A percentile compares a stretch with the other conserved stretches of the same genome.
These are phyloP conservation scores for Heliconius nattereri DNA, from an alignment of 1,140 invertebrate genomes.

Conservation along the genomic window DNA sequence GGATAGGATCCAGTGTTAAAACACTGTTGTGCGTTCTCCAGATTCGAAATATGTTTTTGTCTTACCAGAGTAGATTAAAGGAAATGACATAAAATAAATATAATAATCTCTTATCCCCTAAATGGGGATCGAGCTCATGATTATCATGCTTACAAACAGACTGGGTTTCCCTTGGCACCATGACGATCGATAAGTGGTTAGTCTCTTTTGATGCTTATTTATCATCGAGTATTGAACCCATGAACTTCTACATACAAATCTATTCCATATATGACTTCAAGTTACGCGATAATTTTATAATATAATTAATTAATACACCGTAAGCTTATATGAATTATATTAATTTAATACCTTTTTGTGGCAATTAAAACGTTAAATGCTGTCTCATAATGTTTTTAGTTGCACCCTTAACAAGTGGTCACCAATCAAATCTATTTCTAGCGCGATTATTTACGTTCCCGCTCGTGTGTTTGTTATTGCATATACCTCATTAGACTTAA, in stretches of 20 bases:
- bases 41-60: background rate
- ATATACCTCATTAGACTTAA: background rate
- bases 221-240: too few relatives aligned
- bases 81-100: background rate
- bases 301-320: background rate
- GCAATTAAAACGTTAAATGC: background rate
- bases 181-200: too few relatives aligned
- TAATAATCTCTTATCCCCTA: too few relatives aligned
- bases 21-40: too few relatives aligned
- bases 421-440: constrained; percentile 38
- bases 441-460: constrained; percentile 18
- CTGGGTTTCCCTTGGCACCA: too few relatives aligned
- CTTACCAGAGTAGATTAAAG: too few relatives aligned
- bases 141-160: too few relatives aligned
- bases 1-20: too few relatives aligned
- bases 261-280: background rate
- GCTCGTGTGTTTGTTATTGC: constrained; percentile 2
- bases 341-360: background rate
- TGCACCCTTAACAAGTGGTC: background rate
- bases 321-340: background rate
- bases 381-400: constrained; percentile 7
- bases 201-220: too few relatives aligned
- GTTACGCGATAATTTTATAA: background rate
- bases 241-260: too few relatives aligned
- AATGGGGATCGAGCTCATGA: too few relatives aligned